Evolutionary conservation across 1,140 invertebrate species (phyloP), one percentile per base, ranked within the genome.

Genomic region (Vanessa atalanta): DNA sequence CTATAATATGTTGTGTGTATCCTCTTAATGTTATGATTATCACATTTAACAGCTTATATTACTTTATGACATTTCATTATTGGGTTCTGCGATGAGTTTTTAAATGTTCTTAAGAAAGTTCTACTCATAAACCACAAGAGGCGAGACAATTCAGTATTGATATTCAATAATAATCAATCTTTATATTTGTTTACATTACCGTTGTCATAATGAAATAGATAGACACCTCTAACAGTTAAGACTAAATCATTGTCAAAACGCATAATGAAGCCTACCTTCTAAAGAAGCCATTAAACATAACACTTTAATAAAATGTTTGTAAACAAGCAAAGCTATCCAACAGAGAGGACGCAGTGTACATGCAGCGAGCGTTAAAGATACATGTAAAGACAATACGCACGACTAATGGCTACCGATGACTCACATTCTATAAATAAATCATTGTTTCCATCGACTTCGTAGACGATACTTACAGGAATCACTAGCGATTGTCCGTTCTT

Each of bases 281-380:
- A 91, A 88, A 90, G 89, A 80, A 93, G 89, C 85, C 82, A 88
- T 91, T 87, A 90, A 85, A 87, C 71, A 88, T 79, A 90, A 89
- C 85, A 91, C 84, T 84, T 91, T 88, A 87, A 92, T 90, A 90
- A 92, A 91, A 85, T 93, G 88, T 93, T 93, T 91, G 91, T 90
- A 91, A 93, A 93, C 91, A 93, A 80, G 80, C 72, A 90, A 90
- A 90, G 87, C 80, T 70, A 70, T 91, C 90, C 89, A 86, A 83
- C 90, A 83, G 90, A n/a, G 89, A 74, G 79, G 75, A 73, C 65
- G 68, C 65, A 79, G 73, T 73, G 68, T 76, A 69, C 72, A 81
- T 72, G 76, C 82, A 78, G 80, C 60, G 75, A 79, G 65, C 77
- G 73, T 71, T 78, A 76, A 81, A 73, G 57, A 80, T 79, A 65